A percentile compares a stretch with the other conserved stretches of the same genome.
Evolutionary conservation across 2,797 vertebrate genomes (phyloP).

Genomic region (Champsocephalus gunnari): DNA sequence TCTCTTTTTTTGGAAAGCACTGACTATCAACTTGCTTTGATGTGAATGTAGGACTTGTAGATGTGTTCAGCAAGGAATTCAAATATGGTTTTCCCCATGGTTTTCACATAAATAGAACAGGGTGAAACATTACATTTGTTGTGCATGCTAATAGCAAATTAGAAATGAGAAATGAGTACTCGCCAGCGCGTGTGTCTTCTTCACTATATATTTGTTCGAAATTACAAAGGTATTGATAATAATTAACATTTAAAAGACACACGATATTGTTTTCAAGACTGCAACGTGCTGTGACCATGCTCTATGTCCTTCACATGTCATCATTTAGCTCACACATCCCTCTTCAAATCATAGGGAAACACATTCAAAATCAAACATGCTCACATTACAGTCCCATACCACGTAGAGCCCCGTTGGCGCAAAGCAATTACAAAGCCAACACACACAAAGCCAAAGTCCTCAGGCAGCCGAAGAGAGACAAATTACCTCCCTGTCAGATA

Average conservation of each 20-base stretch:
- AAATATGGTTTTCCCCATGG: neutral
- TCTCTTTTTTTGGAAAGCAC: neutral
- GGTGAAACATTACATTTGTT: neutral
- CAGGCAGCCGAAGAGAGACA: conserved; percentile 87
- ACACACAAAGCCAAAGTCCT: conserved; percentile 57
- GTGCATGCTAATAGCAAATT: neutral
- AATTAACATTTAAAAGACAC: neutral
- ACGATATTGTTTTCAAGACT: neutral
- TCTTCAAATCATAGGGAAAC: conserved; percentile 32
- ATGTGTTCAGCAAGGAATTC: neutral
- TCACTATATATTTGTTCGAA: neutral
- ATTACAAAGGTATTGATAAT: neutral
- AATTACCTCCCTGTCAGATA: conserved; percentile 92
- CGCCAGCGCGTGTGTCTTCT: neutral
- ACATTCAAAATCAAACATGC: conserved; percentile 42
- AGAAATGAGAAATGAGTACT: neutral
- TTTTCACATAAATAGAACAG: neutral
- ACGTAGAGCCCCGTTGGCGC: conserved; percentile 58
- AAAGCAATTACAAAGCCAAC: conserved; percentile 76
- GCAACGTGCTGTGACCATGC: neutral
- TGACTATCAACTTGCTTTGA: neutral
- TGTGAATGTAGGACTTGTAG: neutral
- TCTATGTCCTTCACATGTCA: conserved; percentile 22
- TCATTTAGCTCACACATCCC: conserved; percentile 21
- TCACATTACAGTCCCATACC: conserved; percentile 51